Evolutionary conservation across 1,140 invertebrate genomes (phyloP), one percentile per base, ranked within the genome.

Genomic region (Drosophila takahashii): DNA sequence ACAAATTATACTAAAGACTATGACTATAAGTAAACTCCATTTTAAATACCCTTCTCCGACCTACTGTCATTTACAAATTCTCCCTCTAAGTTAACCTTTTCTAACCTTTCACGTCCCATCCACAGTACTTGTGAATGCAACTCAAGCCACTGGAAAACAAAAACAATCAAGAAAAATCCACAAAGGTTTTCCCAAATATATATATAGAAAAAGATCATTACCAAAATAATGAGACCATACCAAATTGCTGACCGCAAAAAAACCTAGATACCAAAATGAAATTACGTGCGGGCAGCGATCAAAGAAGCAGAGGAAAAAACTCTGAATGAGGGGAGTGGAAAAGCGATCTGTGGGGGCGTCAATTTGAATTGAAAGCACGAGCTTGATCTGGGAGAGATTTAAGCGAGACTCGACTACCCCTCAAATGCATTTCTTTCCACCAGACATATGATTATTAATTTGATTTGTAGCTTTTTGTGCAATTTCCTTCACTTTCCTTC

Each of bases 381-480:
- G 66, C 66, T 57, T 47, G 39, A 69, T 57, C 64, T 61, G 39
- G 34, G 32, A 18, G 54, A 64, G 60, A 64, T 64, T 64, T 59
- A 34, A 29, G 39, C n/a, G 48, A 32, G 48, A 16, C 27, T 41
- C 10, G 29, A 18, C 41, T 41, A 27, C 59, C 60, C 59, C 16
- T 62, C 53, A 22, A 22, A 7, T 56, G 26, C 39, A 56, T 42
- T 56, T 56, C 37, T 42, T 4, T 42, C 11, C 47, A 39, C 9
- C 53, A 71, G 67, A 58, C 64, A 72, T 72, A 71, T 85, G 81
- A 86, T 85, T 85, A 85, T 85, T 86, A 74, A 85, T 85, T 85
- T 86, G 81, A 85, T 85, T 85, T 85, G 81, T 86, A 74, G 81
- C 57, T 54, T 54, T 54, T 71, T 73, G 44, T 54, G 50, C 79